Conservation (phyloP, 1,140 invertebrate species). For the Saccostrea echinata region DNA sequence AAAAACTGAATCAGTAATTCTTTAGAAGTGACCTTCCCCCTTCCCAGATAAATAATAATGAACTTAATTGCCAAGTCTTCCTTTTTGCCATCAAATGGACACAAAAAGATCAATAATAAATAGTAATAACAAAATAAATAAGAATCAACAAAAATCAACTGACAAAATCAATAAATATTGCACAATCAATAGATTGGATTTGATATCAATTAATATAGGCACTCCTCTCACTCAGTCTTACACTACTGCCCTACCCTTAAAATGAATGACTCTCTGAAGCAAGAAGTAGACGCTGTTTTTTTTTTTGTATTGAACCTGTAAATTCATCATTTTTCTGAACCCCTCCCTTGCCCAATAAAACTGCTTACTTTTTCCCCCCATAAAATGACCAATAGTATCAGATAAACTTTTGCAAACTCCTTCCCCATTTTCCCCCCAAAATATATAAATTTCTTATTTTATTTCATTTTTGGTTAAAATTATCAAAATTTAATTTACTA, state of each 20-base stretch:
- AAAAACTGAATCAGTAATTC: neutral
- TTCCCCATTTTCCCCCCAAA: too few species aligned
- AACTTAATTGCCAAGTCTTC: conserved; percentile 19
- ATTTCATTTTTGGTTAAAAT: neutral
- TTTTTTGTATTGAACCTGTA: neutral
- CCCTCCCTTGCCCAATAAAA: neutral
- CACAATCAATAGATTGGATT: conserved; percentile 39
- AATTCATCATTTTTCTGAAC: neutral
- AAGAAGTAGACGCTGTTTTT: neutral
- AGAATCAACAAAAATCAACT: conserved; percentile 38
- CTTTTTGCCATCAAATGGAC: conserved; percentile 34
- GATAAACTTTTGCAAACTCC: neutral
- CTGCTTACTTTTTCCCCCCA: neutral
- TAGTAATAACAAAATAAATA: conserved; percentile 31
- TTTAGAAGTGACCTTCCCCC: neutral
- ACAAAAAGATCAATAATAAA: conserved; percentile 38
- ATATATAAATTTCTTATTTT: neutral
- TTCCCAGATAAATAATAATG: neutral
- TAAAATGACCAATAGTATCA: neutral
- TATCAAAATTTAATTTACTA: too few species aligned
- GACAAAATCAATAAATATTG: conserved; percentile 38
- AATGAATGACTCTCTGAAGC: neutral
- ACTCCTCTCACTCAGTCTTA: neutral
- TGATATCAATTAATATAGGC: conserved; percentile 30
- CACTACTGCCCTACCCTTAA: neutral